Conservation (phyloP, 1,140 invertebrate genomes). For the Achatina immaculata region DNA sequence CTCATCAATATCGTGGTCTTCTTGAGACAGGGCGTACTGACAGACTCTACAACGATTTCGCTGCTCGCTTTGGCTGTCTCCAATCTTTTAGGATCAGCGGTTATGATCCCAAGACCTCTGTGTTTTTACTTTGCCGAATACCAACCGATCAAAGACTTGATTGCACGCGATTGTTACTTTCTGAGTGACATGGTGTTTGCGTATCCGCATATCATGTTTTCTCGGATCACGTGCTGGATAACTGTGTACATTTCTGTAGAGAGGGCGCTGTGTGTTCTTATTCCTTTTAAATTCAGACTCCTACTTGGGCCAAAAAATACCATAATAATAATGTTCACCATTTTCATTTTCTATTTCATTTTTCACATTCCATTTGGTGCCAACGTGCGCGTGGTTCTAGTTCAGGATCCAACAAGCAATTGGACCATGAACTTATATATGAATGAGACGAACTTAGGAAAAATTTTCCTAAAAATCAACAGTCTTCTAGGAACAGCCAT, state of each 20-base stretch:
- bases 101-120: neutral
- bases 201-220: constrained; percentile 9
- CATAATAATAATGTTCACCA: neutral
- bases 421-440: neutral
- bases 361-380: neutral
- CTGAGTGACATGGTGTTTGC: neutral
- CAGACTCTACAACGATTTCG: neutral
- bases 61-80: constrained; percentile 18
- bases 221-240: constrained; percentile 10
- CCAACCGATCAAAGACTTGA: neutral
- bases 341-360: neutral
- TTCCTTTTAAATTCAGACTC: constrained; percentile 7
- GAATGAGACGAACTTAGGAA: neutral
- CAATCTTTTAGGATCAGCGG: neutral
- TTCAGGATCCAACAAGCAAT: neutral
- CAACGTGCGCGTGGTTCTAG: neutral
- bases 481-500: neutral
- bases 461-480: neutral
- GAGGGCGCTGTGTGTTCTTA: neutral
- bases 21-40: neutral
- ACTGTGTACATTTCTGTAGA: constrained; percentile 21
- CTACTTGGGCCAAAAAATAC: constrained; percentile 3
- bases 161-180: neutral
- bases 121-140: constrained; percentile 12
- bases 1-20: constrained; percentile 29